A percentile compares a stretch with the other conserved stretches of the same genome.
Conservation (phyloP, 2,888 invertebrate species). For the Reticulitermes lucifugus region DNA sequence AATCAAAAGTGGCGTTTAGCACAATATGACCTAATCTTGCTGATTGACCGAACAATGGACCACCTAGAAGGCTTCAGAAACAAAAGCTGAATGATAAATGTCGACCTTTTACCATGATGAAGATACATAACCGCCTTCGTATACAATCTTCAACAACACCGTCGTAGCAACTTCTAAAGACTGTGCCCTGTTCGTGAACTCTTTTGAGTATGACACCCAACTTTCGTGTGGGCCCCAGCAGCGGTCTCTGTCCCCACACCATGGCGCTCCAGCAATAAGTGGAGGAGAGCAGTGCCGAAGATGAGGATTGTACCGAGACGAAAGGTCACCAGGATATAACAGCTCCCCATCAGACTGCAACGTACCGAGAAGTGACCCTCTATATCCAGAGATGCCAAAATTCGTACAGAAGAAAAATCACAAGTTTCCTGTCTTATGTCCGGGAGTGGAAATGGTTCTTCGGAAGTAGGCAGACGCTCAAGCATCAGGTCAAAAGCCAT, state of each 20-base stretch:
- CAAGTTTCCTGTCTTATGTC: no score
- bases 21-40: conserved; percentile 6
- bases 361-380: no score
- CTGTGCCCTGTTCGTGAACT: background rate
- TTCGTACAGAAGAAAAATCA: no score
- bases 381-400: no score
- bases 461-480: no score
- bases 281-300: background rate
- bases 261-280: background rate
- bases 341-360: background rate
- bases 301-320: background rate
- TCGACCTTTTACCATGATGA: background rate
- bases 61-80: conserved; percentile 9
- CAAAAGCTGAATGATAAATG: background rate
- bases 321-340: background rate
- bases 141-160: background rate
- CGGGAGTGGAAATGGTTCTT: no score
- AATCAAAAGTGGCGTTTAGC: background rate
- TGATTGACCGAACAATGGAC: conserved; percentile 19
- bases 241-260: background rate
- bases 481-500: no score
- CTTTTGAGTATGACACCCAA: background rate
- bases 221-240: background rate
- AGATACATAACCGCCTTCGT: background rate
- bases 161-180: background rate